A percentile compares a stretch with the other conserved stretches of the same genome.
These are phyloP conservation scores for Chelmon rostratus DNA, from an alignment of 2,797 vertebrate species.

Conservation along the genomic window DNA sequence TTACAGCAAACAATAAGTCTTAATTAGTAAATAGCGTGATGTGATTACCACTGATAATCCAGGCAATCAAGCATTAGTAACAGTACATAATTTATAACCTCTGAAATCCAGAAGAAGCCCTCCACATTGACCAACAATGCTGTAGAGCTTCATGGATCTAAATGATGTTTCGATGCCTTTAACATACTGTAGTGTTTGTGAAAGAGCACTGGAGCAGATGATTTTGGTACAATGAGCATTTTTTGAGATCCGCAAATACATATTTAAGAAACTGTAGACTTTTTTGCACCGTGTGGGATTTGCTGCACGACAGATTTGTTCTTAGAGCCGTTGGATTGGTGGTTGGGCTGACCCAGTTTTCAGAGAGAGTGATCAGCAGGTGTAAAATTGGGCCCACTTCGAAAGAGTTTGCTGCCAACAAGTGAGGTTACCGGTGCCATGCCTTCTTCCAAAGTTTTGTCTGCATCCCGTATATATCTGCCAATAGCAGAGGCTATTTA, in stretches of 20 bases:
- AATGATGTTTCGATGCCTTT: neutral
- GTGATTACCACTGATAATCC: neutral
- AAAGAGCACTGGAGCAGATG: neutral
- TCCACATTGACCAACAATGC: neutral
- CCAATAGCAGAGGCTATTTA: too few relatives aligned
- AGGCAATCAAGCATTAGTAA: neutral
- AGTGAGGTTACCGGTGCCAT: neutral
- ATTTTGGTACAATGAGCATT: neutral
- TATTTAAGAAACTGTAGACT: neutral
- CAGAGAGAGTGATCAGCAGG: neutral
- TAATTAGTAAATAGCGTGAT: neutral
- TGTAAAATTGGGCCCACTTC: neutral
- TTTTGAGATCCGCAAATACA: neutral
- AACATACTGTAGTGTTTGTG: neutral
- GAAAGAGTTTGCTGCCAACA: neutral
- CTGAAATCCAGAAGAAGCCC: neutral
- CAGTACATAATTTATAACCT: neutral
- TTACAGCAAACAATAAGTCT: neutral
- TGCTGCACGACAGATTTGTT: neutral
- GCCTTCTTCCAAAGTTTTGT: neutral
- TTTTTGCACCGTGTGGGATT: neutral
- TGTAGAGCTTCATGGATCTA: neutral
- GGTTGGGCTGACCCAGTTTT: neutral
- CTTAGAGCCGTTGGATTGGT: too few relatives aligned
- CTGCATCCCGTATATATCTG: neutral